Percentiles rank a stretch among this genome's conserved stretches.
phyloP scores from a whole-genome alignment of 2,113 vertebrate species.

The Isurus oxyrinchus region DNA sequence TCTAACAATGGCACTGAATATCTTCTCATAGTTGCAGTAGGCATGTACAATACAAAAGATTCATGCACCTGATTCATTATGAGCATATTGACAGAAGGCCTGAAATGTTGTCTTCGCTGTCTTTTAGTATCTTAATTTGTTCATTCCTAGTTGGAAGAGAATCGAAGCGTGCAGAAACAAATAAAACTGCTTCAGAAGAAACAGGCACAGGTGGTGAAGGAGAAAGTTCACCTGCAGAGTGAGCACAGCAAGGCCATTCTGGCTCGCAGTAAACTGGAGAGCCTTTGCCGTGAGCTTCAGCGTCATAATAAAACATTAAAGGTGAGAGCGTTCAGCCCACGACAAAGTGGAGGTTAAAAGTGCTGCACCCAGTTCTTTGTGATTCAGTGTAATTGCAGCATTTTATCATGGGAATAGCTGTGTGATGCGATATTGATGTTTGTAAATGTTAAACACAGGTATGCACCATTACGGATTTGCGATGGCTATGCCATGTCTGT shows the following conservation, averaged over 20 bases:
- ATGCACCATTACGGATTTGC: background rate
- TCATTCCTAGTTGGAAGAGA: constrained; percentile 81
- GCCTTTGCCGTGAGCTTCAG: constrained; percentile 92
- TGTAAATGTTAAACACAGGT: background rate
- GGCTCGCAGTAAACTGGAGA: constrained; percentile 95
- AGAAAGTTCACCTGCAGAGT: constrained; percentile 90
- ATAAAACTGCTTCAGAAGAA: constrained; percentile 95
- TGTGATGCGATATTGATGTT: background rate
- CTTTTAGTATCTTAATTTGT: background rate
- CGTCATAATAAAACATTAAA: constrained; percentile 96
- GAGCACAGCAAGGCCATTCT: constrained; percentile 96
- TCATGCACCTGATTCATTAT: background rate
- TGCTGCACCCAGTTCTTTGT: background rate
- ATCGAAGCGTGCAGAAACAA: constrained; percentile 88
- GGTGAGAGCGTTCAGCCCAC: constrained; percentile 54
- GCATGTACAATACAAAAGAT: background rate
- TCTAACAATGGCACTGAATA: background rate
- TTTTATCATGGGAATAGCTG: background rate
- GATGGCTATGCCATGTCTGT: background rate
- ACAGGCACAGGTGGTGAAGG: constrained; percentile 89
- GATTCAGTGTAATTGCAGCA: background rate
- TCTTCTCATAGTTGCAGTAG: background rate
- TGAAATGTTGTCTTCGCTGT: background rate
- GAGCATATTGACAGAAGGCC: background rate
- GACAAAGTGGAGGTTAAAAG: background rate